phyloP scores from a whole-genome alignment of 2,888 invertebrate genomes.

The Noctua janthina region DNA sequence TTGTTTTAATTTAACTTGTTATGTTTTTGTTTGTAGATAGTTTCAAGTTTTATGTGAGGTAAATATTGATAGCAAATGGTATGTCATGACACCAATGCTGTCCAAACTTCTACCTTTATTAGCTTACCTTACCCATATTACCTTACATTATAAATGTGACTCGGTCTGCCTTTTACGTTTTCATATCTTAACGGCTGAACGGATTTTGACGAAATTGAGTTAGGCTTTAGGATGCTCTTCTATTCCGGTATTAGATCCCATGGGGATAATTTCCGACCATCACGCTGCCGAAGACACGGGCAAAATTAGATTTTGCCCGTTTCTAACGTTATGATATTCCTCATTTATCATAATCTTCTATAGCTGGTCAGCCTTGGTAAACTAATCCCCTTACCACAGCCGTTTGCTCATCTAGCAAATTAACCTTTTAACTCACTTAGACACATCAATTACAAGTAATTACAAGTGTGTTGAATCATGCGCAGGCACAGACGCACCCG shows the following conservation, averaged over 20 bases:
- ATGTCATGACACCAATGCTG: background rate
- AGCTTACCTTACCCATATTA: background rate
- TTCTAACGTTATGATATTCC: background rate
- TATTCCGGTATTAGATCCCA: background rate
- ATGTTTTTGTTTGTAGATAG: background rate
- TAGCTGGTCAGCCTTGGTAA: background rate
- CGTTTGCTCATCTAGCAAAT: slow-evolving; percentile 40
- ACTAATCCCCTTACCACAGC: slow-evolving; percentile 13
- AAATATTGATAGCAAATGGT: background rate
- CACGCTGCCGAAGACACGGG: background rate
- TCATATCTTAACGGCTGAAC: background rate
- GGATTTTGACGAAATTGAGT: background rate
- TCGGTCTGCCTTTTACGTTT: background rate
- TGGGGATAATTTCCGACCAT: background rate
- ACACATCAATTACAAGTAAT: slow-evolving; percentile 62
- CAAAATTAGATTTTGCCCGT: too few relatives aligned
- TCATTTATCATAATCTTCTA: background rate
- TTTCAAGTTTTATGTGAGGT: background rate
- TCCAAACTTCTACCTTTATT: background rate
- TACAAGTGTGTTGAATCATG: slow-evolving; percentile 51
- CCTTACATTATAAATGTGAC: background rate
- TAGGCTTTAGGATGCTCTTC: background rate
- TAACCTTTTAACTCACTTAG: slow-evolving; percentile 66
- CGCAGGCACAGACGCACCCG: background rate
- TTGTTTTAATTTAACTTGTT: background rate